These are phyloP conservation scores for Mastigias papua DNA, from an alignment of 30 jellyfish, hydroid and myxozoan species.

Conservation along the genomic window DNA sequence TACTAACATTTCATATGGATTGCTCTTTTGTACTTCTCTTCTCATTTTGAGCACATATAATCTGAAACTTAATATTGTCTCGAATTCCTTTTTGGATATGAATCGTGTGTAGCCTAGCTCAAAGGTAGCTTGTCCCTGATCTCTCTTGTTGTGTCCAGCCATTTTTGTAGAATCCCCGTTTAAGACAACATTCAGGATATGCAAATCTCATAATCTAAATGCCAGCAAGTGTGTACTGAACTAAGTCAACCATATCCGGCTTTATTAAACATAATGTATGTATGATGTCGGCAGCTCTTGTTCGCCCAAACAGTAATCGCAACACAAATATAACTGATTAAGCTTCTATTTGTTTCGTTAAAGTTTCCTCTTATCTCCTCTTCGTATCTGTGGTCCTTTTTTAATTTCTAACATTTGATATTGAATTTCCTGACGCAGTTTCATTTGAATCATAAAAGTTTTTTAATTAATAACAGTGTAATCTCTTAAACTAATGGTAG, in stretches of 20 bases:
- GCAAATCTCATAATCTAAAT: neutral
- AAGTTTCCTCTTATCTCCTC: too few species aligned
- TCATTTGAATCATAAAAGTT: too few species aligned
- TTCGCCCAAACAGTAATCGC: too few species aligned
- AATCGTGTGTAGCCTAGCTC: neutral
- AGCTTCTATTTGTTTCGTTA: too few species aligned
- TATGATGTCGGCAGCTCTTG: too few species aligned
- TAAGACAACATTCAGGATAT: neutral
- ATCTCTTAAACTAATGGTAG: too few species aligned
- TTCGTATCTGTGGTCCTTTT: too few species aligned
- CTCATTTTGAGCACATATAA: neutral
- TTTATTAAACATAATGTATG: too few species aligned
- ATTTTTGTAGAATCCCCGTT: neutral
- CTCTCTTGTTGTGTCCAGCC: neutral
- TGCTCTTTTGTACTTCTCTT: neutral
- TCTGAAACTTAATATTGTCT: neutral
- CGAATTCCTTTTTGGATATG: neutral
- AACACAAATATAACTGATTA: too few species aligned
- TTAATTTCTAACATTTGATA: too few species aligned
- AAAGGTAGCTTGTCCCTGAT: neutral
- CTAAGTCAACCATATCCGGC: neutral
- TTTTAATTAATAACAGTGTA: too few species aligned
- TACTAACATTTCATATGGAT: neutral
- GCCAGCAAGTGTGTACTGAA: neutral
- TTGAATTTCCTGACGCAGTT: too few species aligned